A percentile compares a stretch with the other conserved stretches of the same genome.
Evolutionary conservation across 2,113 vertebrate genomes (phyloP).

Genomic region (Eira barbara): DNA sequence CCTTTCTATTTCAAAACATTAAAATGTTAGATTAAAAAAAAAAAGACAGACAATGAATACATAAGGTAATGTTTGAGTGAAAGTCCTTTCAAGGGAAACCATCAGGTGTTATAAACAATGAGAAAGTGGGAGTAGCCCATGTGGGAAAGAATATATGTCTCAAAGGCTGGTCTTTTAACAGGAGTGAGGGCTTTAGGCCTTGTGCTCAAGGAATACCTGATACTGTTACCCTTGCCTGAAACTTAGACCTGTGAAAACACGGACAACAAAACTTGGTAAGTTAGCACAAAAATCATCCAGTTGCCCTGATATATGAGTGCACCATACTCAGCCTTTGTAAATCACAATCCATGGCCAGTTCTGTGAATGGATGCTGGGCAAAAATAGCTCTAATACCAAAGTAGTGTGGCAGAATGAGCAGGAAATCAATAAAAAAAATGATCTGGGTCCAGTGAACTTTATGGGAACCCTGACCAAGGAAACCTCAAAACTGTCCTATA

Average conservation of each 20-base stretch:
- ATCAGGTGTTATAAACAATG: neutral
- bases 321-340: neutral
- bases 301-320: neutral
- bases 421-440: neutral
- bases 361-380: neutral
- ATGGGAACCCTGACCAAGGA: neutral
- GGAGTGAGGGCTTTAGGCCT: rapidly evolving
- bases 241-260: neutral
- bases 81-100: neutral
- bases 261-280: neutral
- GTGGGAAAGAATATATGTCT: neutral
- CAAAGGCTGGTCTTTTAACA: neutral
- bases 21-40: neutral
- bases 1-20: neutral
- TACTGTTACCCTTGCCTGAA: neutral
- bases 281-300: neutral
- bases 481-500: neutral
- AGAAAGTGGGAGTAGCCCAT: neutral
- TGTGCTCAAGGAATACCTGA: neutral
- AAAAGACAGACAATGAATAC: neutral
- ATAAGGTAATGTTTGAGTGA: neutral
- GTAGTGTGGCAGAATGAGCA: neutral
- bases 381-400: neutral
- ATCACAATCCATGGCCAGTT: neutral
- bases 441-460: neutral